Percentiles rank a stretch among this genome's conserved stretches.
phyloP scores from a whole-genome alignment of 2,113 vertebrate species.

The Protobothrops mucrosquamatus region DNA sequence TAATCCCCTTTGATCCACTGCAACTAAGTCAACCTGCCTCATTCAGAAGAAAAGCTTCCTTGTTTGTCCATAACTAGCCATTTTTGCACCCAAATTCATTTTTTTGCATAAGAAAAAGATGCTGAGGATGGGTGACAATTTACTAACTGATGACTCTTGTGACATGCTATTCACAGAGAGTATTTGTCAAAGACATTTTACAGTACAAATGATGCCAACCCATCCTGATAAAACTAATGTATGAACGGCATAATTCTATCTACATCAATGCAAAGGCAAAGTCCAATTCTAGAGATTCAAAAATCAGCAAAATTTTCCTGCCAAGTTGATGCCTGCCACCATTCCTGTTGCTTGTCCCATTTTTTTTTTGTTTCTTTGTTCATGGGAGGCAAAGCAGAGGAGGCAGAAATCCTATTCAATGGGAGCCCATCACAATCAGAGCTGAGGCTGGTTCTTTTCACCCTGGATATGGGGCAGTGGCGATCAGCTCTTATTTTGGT shows the following conservation, averaged over 20 bases:
- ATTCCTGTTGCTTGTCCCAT: neutral
- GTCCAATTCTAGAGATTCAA: neutral
- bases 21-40: neutral
- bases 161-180: neutral
- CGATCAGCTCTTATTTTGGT: neutral
- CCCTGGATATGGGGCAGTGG: neutral
- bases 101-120: neutral
- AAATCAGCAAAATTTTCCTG: neutral
- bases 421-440: neutral
- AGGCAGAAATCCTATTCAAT: neutral
- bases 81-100: neutral
- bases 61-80: neutral
- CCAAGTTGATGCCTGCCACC: neutral
- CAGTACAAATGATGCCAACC: neutral
- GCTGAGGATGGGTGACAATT: neutral
- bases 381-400: neutral
- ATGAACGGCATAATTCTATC: neutral
- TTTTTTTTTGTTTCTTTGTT: neutral
- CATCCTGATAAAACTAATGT: neutral
- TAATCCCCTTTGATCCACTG: fast-evolving
- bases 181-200: neutral
- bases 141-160: neutral
- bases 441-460: neutral
- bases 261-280: neutral
- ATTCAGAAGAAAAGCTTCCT: neutral